A percentile compares a stretch with the other conserved stretches of the same genome.
Conservation (phyloP, 2,888 invertebrate genomes). For the Nasonia oneida region DNA sequence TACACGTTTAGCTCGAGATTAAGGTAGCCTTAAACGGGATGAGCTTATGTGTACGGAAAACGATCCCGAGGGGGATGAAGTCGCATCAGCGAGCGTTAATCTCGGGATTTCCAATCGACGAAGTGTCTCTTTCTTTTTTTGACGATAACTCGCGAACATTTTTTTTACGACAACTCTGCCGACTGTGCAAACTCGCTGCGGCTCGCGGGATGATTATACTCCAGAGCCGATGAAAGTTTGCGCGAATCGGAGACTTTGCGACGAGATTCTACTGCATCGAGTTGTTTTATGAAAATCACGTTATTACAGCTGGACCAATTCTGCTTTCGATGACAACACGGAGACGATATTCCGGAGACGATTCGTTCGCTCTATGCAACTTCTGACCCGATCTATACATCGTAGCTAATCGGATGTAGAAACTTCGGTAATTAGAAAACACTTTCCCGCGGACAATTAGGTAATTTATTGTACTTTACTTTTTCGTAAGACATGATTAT, state of each 20-base stretch:
- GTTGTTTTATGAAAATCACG: neutral
- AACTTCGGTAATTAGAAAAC: neutral
- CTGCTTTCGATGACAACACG: neutral
- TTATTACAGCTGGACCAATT: neutral
- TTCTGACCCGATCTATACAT: neutral
- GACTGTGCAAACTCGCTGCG: neutral
- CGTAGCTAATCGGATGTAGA: neutral
- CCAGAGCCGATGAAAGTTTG: constrained; percentile 16
- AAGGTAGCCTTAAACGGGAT: constrained; percentile 1
- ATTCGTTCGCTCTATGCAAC: constrained; percentile 11
- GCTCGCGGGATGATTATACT: neutral
- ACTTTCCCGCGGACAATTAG: neutral
- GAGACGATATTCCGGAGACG: neutral
- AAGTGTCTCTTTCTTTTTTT: constrained; percentile 10
- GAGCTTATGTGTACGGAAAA: neutral
- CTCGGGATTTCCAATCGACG: constrained; percentile 8
- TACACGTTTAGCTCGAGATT: constrained; percentile 34
- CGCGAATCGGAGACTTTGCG: neutral
- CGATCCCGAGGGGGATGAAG: constrained; percentile 8
- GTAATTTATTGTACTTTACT: constrained; percentile 5
- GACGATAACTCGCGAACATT: neutral
- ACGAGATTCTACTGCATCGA: neutral
- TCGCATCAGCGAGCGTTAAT: constrained; percentile 22
- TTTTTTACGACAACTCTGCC: neutral
- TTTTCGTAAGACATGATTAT: constrained; percentile 39